Base-by-base conservation (phyloP, 2,113 vertebrate species). In the Sardina pilchardus region DNA sequence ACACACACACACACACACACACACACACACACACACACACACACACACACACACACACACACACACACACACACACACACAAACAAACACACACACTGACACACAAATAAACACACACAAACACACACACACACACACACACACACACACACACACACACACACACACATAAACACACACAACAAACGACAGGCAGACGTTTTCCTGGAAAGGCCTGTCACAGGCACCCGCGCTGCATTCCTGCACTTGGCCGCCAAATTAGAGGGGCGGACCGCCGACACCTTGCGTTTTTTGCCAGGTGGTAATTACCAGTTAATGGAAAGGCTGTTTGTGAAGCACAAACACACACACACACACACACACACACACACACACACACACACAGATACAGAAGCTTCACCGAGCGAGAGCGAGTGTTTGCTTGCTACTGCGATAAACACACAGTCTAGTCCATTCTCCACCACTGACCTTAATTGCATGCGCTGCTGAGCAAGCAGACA, bases 391-490 rank as follows among this genome's bases (percentile, higher is more conserved):
- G 50, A 3, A 17, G 50, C 50, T 53, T 53, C 50, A 34, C 6
- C 39, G 21, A 63, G 59, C 3, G 30, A 71, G 63, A 34, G 21
- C 14, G 63, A 34, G 63, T 71, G 63, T 71, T 71, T 71, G 63
- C 63, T 34, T 34, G 30, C 63, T 12, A 34, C 10, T 30, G 63
- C 30, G 63, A 34, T 71, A 71, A 71, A 71, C 63, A 71, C 63
- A 71, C 63, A 71, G 63, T 71, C 63, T 71, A 71, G 26, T 71
- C 63, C 63, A 4, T 71, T 30, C n/a, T 71, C 10, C 30, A 71
- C 63, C 63, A 71, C 63, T 71, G 63, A 34, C 63, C 63, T 71
- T 71, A 71, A 71, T 71, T 71, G 63, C 63, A 71, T 30, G n/a
- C 63, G 26, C 30, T 34, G 63, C 63, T 71, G 63, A 71, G 63